These are phyloP conservation scores for Melolontha melolontha DNA, from an alignment of 2,888 invertebrate species.

Conservation along the genomic window DNA sequence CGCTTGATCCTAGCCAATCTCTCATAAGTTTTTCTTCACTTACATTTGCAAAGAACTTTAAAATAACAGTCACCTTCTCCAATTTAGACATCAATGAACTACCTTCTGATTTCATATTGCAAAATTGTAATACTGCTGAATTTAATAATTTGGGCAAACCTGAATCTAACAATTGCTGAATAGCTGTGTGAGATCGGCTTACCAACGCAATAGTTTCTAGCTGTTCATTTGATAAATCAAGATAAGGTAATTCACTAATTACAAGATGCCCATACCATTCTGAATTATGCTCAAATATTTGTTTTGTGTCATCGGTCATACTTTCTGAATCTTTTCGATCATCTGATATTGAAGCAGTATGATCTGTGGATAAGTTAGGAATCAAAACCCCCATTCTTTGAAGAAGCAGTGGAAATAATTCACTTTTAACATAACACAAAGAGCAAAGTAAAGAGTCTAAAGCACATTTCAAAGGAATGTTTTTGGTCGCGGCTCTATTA, in stretches of 20 bases:
- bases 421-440: conserved; percentile 85
- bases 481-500: conserved; percentile 77
- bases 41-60: conserved; percentile 85
- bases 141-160: conserved; percentile 76
- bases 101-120: conserved; percentile 48
- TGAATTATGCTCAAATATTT: conserved; percentile 64
- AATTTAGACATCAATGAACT: conserved; percentile 68
- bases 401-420: conserved; percentile 79
- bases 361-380: conserved; percentile 67
- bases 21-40: conserved; percentile 85
- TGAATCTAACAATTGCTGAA: conserved; percentile 81
- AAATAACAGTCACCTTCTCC: conserved; percentile 73
- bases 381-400: conserved; percentile 77
- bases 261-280: conserved; percentile 73
- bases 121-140: conserved; percentile 71
- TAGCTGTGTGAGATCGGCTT: conserved; percentile 83
- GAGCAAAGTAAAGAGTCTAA: conserved; percentile 90
- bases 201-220: conserved; percentile 83
- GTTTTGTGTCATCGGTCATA: conserved; percentile 79
- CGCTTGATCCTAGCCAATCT: conserved; percentile 86
- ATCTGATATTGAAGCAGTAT: conserved; percentile 70
- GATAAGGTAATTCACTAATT: conserved; percentile 69
- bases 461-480: conserved; percentile 82
- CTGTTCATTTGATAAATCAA: conserved; percentile 73
- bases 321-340: conserved; percentile 71